A percentile compares a stretch with the other conserved stretches of the same genome.
These are phyloP conservation scores for Lasioglossum marginatum DNA, from an alignment of 2,888 invertebrate species.

Conservation along the genomic window DNA sequence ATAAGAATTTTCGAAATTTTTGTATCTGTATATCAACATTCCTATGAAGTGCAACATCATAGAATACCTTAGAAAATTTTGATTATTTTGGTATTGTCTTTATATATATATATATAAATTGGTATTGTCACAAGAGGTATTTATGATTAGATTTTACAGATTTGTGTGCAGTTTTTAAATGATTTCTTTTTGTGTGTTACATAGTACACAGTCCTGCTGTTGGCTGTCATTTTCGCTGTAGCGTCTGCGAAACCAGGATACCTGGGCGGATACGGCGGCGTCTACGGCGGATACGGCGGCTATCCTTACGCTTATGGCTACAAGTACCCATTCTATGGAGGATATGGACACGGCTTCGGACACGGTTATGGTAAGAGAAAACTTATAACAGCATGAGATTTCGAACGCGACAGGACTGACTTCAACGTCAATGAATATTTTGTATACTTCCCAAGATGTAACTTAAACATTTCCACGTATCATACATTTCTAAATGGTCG, in stretches of 20 bases:
- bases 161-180: neutral
- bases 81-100: no score
- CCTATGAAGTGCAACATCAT: neutral
- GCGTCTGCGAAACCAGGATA: constrained; percentile 78
- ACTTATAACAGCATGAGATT: constrained; percentile 15
- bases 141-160: neutral
- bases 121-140: neutral
- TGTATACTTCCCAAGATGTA: constrained; percentile 18
- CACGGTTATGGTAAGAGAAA: constrained; percentile 41
- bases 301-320: neutral
- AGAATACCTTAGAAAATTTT: neutral
- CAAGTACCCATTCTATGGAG: neutral
- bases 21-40: no score
- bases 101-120: no score
- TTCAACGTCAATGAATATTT: constrained; percentile 50
- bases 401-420: constrained; percentile 1
- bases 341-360: constrained; percentile 1
- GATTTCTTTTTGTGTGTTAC: neutral
- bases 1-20: neutral
- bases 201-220: constrained; percentile 74
- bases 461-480: neutral
- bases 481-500: neutral
- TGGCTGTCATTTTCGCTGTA: constrained; percentile 71
- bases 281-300: constrained; percentile 11
- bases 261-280: constrained; percentile 73